Percentiles rank a stretch among this genome's conserved stretches.
phyloP scores from a whole-genome alignment of 2,113 vertebrate genomes.

The Oryzias javanicus region DNA sequence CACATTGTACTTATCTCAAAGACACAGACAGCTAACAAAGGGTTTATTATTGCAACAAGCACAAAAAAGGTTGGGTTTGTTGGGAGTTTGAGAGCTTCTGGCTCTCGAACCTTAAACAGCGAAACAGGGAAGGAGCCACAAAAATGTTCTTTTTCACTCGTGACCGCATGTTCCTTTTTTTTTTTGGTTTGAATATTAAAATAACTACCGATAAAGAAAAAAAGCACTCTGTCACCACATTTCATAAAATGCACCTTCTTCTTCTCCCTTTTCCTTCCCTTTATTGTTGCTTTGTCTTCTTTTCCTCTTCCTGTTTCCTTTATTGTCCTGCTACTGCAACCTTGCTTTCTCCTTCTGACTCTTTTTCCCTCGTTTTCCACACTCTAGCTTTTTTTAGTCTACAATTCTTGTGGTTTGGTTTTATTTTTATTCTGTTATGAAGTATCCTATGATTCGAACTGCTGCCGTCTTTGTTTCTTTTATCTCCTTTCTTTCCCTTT shows the following conservation, averaged over 20 bases:
- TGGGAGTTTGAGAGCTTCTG: no score
- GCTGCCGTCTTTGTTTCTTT: neutral
- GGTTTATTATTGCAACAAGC: neutral
- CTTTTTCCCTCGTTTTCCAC: neutral
- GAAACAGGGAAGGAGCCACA: no score
- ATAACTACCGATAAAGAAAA: no score
- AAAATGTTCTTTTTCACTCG: no score
- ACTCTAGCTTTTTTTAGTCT: neutral
- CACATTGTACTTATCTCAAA: neutral
- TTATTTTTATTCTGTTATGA: no score
- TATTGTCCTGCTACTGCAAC: neutral
- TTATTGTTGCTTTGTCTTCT: constrained; percentile 37
- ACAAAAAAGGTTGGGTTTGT: no score
- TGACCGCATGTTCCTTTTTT: no score
- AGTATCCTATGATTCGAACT: neutral
- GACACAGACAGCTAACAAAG: neutral
- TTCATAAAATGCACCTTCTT: constrained; percentile 6
- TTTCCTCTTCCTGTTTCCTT: constrained; percentile 28
- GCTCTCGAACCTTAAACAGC: no score
- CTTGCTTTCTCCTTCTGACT: neutral
- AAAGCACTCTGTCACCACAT: no score
- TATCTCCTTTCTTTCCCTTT: neutral
- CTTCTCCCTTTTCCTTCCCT: constrained; percentile 26
- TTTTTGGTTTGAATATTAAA: no score
- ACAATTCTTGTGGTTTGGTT: neutral